Evolutionary conservation across 2,797 vertebrate genomes (phyloP), one percentile per base, ranked within the genome.

Genomic region (Buphagus erythrorhynchus): DNA sequence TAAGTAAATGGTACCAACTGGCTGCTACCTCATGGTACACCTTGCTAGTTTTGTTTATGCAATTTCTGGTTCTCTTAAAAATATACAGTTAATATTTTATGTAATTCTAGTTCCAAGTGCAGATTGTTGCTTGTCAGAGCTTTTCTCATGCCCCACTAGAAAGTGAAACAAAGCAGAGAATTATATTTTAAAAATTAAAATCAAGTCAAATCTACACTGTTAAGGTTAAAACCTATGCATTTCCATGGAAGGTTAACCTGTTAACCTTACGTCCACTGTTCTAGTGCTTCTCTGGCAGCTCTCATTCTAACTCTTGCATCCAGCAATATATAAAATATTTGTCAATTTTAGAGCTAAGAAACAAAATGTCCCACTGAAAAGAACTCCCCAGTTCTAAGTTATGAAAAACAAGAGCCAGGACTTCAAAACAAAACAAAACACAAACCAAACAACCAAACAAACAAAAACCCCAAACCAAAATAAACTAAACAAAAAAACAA

Each of bases 201-300:
- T 13, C 11, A 46, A 61, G n/a, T 3, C 33, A 72, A 38, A 49
- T 33, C 6, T 54, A 15, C 46, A 66, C 18, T 38, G 20, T 68
- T 91, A 94, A 94, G 20, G 55, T 91, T 96, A 95, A 95, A 96
- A 95, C 22, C 83, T 79, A 43, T 3, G 20, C 72, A 96, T 95
- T 97, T 76, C 85, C 81, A 81, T 11, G 38, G 54, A 67, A 84
- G 36, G 57, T 82, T 94, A 90, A 88, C 35, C 11, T 85, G 72
- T 78, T 95, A 92, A 81, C 33, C 9, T 87, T 67, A n/a, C 35
- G 28, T 31, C 25, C 52, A 81, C 36, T 90, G 71, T 79, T 86
- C 90, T 65, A 36, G 36, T 57, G 85, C 68, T 94, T 88, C 57
- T 93, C 57, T 96, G 86, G 46, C 13, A 57, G 79, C 73, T 80